These are phyloP conservation scores for Pagrus major DNA, from an alignment of 2,113 vertebrate species.

Conservation along the genomic window DNA sequence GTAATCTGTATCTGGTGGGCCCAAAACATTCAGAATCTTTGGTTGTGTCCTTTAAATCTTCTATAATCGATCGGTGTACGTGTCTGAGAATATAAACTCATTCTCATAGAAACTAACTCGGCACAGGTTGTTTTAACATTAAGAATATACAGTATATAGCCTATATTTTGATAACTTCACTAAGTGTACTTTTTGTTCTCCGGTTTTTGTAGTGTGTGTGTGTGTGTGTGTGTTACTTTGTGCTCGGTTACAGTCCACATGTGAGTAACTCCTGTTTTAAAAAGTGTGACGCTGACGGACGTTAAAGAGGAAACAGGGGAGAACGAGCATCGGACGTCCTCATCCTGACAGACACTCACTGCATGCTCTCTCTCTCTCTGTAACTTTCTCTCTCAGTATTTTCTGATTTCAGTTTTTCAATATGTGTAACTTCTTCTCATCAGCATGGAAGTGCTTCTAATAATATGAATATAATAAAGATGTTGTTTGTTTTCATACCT, in stretches of 20 bases:
- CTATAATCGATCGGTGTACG: conserved; percentile 25
- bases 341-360: conserved; percentile 56
- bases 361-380: conserved; percentile 76
- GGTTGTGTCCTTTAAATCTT: conserved; percentile 15
- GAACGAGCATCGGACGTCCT: conserved; percentile 58
- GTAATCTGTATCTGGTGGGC: neutral
- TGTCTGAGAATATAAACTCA: conserved; percentile 43
- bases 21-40: neutral
- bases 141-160: conserved; percentile 62
- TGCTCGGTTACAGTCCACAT: conserved; percentile 34
- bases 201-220: conserved; percentile 66
- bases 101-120: conserved; percentile 39
- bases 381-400: conserved; percentile 57
- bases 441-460: conserved; percentile 82
- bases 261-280: conserved; percentile 58
- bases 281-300: conserved; percentile 23
- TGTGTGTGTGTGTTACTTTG: conserved; percentile 36
- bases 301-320: conserved; percentile 45
- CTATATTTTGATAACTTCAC: conserved; percentile 84
- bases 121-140: conserved; percentile 51
- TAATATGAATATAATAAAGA: conserved; percentile 83
- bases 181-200: conserved; percentile 77
- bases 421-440: conserved; percentile 73
- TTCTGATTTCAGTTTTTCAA: conserved; percentile 62
- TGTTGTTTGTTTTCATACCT: conserved; percentile 79